A percentile compares a stretch with the other conserved stretches of the same genome.
Conservation (phyloP, 2,797 vertebrate species). For the Epinephelus awoara region DNA sequence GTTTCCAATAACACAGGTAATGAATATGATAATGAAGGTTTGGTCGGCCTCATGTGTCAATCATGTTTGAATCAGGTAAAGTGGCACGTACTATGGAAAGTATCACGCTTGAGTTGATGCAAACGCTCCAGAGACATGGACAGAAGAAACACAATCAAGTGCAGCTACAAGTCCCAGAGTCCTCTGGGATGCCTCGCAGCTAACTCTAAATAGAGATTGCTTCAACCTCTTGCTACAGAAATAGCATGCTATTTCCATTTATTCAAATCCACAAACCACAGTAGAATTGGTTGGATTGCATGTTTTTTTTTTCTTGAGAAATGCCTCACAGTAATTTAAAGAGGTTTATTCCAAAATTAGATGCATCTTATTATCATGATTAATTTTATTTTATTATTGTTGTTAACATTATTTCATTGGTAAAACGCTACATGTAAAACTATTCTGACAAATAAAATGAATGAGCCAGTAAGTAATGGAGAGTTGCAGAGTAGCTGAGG, state of each 20-base stretch:
- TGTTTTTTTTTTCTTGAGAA: not conserved
- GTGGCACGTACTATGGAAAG: slow-evolving; percentile 53
- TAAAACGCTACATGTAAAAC: not conserved
- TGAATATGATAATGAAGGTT: slow-evolving; percentile 79
- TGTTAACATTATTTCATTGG: not conserved
- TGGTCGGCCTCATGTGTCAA: slow-evolving; percentile 48
- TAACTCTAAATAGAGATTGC: slow-evolving; percentile 55
- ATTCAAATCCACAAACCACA: slow-evolving; percentile 32
- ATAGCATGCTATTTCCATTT: slow-evolving; percentile 40
- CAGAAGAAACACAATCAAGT: slow-evolving; percentile 69
- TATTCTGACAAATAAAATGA: not conserved
- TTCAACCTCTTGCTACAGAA: slow-evolving; percentile 50
- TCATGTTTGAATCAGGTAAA: slow-evolving; percentile 63
- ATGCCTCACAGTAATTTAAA: not conserved
- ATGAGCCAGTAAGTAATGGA: not conserved
- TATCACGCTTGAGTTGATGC: slow-evolving; percentile 61
- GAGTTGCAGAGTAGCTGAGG: not conserved
- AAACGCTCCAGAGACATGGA: slow-evolving; percentile 67
- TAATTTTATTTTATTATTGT: no score
- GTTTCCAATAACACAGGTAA: slow-evolving; percentile 77
- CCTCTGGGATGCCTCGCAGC: slow-evolving; percentile 60
- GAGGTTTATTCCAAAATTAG: not conserved
- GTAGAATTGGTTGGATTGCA: not conserved
- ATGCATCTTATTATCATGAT: not conserved
- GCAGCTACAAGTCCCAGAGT: slow-evolving; percentile 46